Evolutionary conservation across 64 coral and sea anemone species (phyloP), one percentile per base, ranked within the genome.

Genomic region (Stylophora pistillata): DNA sequence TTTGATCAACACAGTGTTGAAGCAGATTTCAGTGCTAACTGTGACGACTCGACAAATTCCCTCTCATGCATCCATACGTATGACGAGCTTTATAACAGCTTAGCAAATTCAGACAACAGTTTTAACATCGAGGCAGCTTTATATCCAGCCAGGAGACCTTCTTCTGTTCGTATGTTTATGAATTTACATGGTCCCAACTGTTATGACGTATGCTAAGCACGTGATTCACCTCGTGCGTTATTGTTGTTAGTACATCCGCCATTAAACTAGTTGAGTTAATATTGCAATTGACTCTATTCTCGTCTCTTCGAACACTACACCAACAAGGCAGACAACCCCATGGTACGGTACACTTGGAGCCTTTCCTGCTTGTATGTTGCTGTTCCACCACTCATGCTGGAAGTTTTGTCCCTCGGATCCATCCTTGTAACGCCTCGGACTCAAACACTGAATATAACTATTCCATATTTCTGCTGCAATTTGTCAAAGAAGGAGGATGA

Each of bases 401-500:
- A 82, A 30, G 29, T 82, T 59, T 82, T 65, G 60, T 82, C 79
- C 15, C 79, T 82, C 47, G 79, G 79, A 23, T 60, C 79, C 7
- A 65, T 68, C 29, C 58, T 82, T 60, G 79, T 82, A 23, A 47
- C 58, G 20, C 79, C 79, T 23, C 58, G 31, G 31, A 82, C 79
- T 52, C 79, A 82, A 34, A 33, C 63, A 10, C 79, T 82, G 30
- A 66, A 23, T 21, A 34, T 82, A 53, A 58, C 34, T 25, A 82
- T 82, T 82, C 79, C 79, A 31, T 60, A 25, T 41, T 82, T 82
- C 37, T 82, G 79, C 29, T 82, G 79, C 58, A 82, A 82, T 53
- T 30, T 82, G 58, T 82, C 79, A 82, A 60, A 82, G 23, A 30
- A 66, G 4, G 37, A 66, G 1, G 30, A 65, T n/a, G 79, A 66